Evolutionary conservation across 2,113 vertebrate genomes (phyloP).

Genomic region (Baryphthengus martii): DNA sequence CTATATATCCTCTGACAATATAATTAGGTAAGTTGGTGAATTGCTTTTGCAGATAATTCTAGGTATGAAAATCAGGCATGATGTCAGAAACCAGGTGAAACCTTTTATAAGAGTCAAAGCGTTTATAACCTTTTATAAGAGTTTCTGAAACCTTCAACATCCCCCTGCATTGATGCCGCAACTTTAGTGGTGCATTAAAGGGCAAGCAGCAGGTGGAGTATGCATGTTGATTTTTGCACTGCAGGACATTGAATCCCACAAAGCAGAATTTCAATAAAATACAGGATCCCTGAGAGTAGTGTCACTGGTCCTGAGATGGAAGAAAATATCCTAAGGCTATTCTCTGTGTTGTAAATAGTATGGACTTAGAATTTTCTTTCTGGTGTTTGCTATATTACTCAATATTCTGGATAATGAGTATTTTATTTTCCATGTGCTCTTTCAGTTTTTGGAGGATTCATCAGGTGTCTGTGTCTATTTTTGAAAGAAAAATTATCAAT

Average conservation of each 20-base stretch:
- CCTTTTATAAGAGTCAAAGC: not conserved
- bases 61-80: not conserved
- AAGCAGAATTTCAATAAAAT: not conserved
- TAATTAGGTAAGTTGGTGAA: not conserved
- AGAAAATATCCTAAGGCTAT: not conserved
- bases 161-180: not conserved
- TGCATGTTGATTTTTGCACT: slow-evolving; percentile 16
- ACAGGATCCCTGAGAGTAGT: not conserved
- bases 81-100: not conserved
- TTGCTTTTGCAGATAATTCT: not conserved
- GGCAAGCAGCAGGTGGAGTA: not conserved
- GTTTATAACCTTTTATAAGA: not conserved
- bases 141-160: not conserved
- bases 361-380: not conserved
- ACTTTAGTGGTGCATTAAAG: not conserved
- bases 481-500: not conserved
- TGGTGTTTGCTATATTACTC: not conserved
- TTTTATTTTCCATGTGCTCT: not conserved
- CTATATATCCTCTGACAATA: not conserved
- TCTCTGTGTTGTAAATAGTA: not conserved
- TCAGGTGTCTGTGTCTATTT: not conserved
- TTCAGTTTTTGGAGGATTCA: not conserved
- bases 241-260: not conserved
- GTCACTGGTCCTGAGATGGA: not conserved
- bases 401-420: not conserved